Evolutionary conservation across 2,797 vertebrate genomes (phyloP).

Genomic region (Coracias cyanogaster): DNA sequence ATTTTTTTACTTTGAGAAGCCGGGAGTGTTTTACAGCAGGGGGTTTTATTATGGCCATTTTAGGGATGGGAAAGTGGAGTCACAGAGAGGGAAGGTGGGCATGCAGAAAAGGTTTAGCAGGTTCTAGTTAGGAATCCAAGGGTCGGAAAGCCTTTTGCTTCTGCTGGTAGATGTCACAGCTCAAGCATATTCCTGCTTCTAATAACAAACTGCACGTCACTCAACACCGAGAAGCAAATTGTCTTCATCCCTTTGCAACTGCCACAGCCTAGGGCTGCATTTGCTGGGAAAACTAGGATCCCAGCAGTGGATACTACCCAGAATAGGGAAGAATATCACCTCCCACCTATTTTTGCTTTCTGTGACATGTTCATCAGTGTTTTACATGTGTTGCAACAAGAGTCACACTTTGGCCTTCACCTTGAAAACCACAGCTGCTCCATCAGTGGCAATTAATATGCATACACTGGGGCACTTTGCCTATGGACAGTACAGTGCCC

Average conservation of each 20-base stretch:
- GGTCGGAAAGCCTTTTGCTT: conserved; percentile 8
- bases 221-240: not conserved
- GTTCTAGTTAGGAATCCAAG: conserved; percentile 8
- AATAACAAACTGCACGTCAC: not conserved
- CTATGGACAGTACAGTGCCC: not conserved
- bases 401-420: not conserved
- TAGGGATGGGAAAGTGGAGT: rapidly evolving
- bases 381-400: not conserved
- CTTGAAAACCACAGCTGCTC: not conserved
- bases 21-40: not conserved
- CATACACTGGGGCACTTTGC: not conserved
- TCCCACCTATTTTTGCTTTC: not conserved
- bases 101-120: not conserved
- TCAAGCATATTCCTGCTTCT: not conserved
- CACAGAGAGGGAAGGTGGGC: not conserved
- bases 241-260: not conserved
- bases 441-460: not conserved
- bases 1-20: not conserved
- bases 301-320: not conserved
- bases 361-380: not conserved
- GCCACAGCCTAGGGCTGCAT: not conserved
- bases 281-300: not conserved
- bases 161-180: not conserved
- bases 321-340: not conserved
- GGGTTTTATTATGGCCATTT: not conserved